These are phyloP conservation scores for Nudaria mundana DNA, from an alignment of 2,888 invertebrate species.

Conservation along the genomic window DNA sequence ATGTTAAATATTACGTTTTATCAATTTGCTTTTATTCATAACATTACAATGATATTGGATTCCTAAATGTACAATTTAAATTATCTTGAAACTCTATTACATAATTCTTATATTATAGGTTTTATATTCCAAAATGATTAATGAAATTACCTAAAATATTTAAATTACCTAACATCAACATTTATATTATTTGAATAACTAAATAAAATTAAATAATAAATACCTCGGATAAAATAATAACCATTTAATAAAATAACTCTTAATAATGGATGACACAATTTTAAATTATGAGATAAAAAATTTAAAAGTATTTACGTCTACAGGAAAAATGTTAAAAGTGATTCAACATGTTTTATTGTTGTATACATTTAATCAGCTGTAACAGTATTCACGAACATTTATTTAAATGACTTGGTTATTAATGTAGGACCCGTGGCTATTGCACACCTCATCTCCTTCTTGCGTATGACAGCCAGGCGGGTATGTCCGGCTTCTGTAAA, in stretches of 20 bases:
- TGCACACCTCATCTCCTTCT: conserved; percentile 97
- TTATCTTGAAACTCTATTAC: conserved; percentile 32
- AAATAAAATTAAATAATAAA: conserved; percentile 9
- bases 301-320: neutral
- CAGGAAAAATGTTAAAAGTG: too few species aligned
- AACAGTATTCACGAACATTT: conserved; percentile 53
- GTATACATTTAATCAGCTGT: conserved; percentile 30
- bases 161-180: conserved; percentile 10
- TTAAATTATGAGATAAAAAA: neutral
- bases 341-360: neutral
- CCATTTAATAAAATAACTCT: conserved; percentile 5
- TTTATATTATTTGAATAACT: neutral
- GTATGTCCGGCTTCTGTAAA: conserved; percentile 73
- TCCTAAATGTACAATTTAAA: conserved; percentile 38
- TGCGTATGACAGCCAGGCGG: conserved; percentile 89
- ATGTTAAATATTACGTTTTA: conserved; percentile 62
- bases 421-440: conserved; percentile 59
- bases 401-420: conserved; percentile 42
- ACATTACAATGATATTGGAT: conserved; percentile 63
- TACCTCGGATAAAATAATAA: conserved; percentile 4
- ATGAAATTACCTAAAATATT: conserved; percentile 5
- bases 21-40: conserved; percentile 73
- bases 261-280: neutral
- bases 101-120: conserved; percentile 23
- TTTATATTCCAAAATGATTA: conserved; percentile 9